Percentiles rank a stretch among this genome's conserved stretches.
Evolutionary conservation across 2,888 invertebrate genomes (phyloP).

Genomic region (Brachypterus glaber): DNA sequence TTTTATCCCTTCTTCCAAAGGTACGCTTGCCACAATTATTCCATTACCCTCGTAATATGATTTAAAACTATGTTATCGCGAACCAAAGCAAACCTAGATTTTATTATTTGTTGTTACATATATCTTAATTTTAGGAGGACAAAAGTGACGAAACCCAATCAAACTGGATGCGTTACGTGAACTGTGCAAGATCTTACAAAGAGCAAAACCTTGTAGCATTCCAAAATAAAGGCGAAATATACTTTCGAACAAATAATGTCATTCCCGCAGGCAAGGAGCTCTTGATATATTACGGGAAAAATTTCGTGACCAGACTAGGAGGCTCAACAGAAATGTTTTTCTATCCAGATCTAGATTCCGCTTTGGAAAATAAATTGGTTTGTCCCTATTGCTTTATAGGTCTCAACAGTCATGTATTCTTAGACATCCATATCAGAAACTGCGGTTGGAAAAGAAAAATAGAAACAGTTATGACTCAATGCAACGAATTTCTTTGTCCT

Average conservation of each 20-base stretch:
- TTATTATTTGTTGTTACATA: neutral
- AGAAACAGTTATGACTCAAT: no score
- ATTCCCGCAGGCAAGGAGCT: slow-evolving; percentile 36
- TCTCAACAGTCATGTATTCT: no score
- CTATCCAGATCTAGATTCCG: slow-evolving; percentile 13
- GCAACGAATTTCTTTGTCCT: no score
- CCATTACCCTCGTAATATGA: no score
- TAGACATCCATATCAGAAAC: no score
- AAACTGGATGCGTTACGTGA: slow-evolving; percentile 51
- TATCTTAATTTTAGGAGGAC: slow-evolving; percentile 35
- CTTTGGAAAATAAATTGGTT: no score
- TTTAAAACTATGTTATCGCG: no score
- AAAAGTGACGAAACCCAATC: slow-evolving; percentile 38
- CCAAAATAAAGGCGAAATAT: slow-evolving; percentile 47
- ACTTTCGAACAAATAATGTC: slow-evolving; percentile 40
- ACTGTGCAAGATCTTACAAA: slow-evolving; percentile 42
- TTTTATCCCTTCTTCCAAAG: no score
- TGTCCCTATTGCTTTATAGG: no score
- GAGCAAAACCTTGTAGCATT: slow-evolving; percentile 50
- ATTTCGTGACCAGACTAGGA: slow-evolving; percentile 36
- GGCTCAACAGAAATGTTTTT: slow-evolving; percentile 24
- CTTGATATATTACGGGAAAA: slow-evolving; percentile 39
- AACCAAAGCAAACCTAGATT: no score
- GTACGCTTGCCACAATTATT: no score
- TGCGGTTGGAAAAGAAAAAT: no score